Evolutionary conservation across 2,888 invertebrate genomes (phyloP), one percentile per base, ranked within the genome.

Genomic region (Drosophila multiciliata): DNA sequence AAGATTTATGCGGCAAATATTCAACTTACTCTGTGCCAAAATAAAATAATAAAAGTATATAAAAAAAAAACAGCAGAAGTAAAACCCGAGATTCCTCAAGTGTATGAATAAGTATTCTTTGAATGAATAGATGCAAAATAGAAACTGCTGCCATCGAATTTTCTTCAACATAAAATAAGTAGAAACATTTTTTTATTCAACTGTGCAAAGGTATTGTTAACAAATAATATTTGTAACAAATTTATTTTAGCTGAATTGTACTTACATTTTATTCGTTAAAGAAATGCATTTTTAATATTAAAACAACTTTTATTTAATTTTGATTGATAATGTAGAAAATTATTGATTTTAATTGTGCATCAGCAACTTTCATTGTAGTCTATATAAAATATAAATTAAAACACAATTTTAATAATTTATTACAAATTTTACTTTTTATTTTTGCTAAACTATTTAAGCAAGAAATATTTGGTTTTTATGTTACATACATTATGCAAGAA

Each of bases 1-100:
- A 61, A 79, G 88, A 85, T 87, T 88, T 85, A 83, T 87, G 67
- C 73, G 66, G 69, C 67, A 82, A 69, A 85, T 85, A 69, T 65
- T 73, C 66, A 78, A 82, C 57, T 70, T 60, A 42, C 57, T 54
- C 40, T 55, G 29, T 23, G 15, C 23, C 45, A 23, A 29, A n/a
- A 29, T 36, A 11, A 11, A n/a, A n/a, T n/a, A n/a, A n/a, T n/a
- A n/a, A 42, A 54, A 57, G 58, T 33, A 58, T 35, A 36, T 29
- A 32, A 12, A 36, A 15, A 17, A 15, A 15, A 15, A 11, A 42
- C 1, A 12, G 1, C 0, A 1, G 38, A 54, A 59, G 42, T 35
- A 50, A 26, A 42, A 45, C 45, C 36, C 29, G 17, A 29, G 32
- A 53, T 53, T 55, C 7, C 67, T 59, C 65, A 73, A 63, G 58